Evolutionary conservation across 2,113 vertebrate genomes (phyloP).

Genomic region (Tachycineta bicolor): DNA sequence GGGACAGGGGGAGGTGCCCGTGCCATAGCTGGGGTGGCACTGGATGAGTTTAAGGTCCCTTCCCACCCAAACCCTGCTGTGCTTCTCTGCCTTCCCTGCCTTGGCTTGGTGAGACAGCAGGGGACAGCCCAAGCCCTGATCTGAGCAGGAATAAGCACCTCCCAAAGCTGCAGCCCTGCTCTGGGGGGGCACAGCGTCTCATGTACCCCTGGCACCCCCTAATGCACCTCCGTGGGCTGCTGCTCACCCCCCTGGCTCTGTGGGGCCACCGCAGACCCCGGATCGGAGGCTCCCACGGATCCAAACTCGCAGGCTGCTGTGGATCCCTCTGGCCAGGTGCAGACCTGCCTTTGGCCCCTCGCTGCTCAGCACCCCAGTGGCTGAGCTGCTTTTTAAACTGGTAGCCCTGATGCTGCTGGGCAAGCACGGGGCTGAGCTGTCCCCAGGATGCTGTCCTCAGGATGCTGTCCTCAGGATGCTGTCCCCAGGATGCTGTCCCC

Average conservation of each 20-base stretch:
- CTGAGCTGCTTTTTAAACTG: neutral
- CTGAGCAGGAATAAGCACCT: neutral
- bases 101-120: neutral
- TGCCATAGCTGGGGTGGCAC: accelerated
- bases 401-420: neutral
- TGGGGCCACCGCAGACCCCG: neutral
- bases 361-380: neutral
- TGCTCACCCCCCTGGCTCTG: neutral
- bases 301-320: accelerated
- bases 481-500: too few species aligned
- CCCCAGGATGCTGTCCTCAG: neutral
- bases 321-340: neutral
- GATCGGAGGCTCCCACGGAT: neutral
- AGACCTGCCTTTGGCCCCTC: neutral
- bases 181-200: neutral
- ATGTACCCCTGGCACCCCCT: neutral
- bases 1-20: neutral
- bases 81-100: too few species aligned
- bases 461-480: too few species aligned
- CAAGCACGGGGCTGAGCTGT: neutral
- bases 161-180: neutral
- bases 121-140: accelerated
- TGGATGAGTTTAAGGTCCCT: accelerated
- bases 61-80: accelerated
- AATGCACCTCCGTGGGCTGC: neutral